A percentile compares a stretch with the other conserved stretches of the same genome.
phyloP scores from a whole-genome alignment of 30 jellyfish, hydroid and myxozoan genomes.

The Morbakka virulenta region DNA sequence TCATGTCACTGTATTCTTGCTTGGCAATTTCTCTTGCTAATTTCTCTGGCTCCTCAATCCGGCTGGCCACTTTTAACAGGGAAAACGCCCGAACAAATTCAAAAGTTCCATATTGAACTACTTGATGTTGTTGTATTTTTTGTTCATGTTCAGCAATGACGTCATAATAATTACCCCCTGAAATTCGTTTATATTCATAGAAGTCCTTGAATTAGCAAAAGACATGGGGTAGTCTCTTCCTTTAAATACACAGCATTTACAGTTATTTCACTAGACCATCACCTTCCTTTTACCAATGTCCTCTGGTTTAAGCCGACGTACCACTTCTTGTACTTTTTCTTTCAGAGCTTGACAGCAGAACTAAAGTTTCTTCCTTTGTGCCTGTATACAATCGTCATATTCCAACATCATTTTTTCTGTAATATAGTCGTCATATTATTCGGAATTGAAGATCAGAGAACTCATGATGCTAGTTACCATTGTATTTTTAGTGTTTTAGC shows the following conservation, averaged over 20 bases:
- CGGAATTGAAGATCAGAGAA: too few species aligned
- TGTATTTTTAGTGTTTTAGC: too few species aligned
- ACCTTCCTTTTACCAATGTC: background rate
- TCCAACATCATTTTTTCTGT: background rate
- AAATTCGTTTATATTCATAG: background rate
- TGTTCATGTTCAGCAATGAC: background rate
- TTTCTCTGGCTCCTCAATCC: background rate
- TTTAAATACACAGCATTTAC: background rate
- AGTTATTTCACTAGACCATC: background rate
- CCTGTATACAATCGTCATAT: background rate
- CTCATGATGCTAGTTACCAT: too few species aligned
- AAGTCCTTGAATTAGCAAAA: background rate
- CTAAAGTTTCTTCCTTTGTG: background rate
- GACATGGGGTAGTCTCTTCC: background rate
- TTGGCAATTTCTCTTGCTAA: background rate
- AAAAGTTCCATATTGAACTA: background rate
- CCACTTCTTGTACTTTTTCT: background rate
- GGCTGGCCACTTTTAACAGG: too few species aligned
- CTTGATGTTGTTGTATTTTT: background rate
- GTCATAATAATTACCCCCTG: background rate
- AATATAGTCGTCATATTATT: background rate
- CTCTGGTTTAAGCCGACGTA: background rate
- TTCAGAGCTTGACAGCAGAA: background rate
- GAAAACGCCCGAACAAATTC: too few species aligned
- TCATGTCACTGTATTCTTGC: background rate